Conservation (phyloP, 1,140 invertebrate species). For the Coenobita brevimanus region DNA sequence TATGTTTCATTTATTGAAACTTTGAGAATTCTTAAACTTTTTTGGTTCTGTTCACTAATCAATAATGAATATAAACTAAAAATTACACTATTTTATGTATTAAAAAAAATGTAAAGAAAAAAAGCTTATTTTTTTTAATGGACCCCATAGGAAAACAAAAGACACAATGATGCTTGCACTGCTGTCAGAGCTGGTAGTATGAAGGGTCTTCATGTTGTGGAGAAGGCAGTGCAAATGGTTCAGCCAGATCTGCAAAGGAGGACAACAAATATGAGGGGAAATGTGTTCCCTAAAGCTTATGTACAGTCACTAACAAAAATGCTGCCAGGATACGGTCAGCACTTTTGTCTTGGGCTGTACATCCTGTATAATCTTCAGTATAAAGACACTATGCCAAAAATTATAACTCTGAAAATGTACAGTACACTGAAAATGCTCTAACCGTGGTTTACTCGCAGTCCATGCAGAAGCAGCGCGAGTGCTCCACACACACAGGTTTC, state of each 20-base stretch:
- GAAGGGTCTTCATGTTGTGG: background rate
- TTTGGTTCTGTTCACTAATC: background rate
- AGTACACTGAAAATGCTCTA: constrained; percentile 10
- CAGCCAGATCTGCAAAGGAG: constrained; percentile 7
- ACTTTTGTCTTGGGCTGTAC: background rate
- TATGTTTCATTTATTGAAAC: background rate
- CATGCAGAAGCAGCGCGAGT: background rate
- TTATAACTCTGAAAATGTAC: background rate
- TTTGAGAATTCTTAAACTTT: background rate
- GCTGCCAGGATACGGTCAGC: constrained; percentile 8
- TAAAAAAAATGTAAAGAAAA: too few relatives aligned
- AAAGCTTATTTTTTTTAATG: background rate
- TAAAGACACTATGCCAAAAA: background rate
- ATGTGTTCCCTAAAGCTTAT: constrained; percentile 3
- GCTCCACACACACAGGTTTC: background rate
- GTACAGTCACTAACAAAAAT: background rate
- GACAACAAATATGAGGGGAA: background rate
- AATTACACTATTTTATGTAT: too few relatives aligned
- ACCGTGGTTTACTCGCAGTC: too few relatives aligned
- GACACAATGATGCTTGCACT: too few relatives aligned
- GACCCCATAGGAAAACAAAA: background rate
- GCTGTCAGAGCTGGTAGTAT: too few relatives aligned
- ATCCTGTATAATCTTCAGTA: background rate
- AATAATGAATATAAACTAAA: too few relatives aligned
- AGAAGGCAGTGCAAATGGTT: constrained; percentile 3